A percentile compares a stretch with the other conserved stretches of the same genome.
These are phyloP conservation scores for Orthosia gracilis DNA, from an alignment of 2,888 invertebrate species.

Conservation along the genomic window DNA sequence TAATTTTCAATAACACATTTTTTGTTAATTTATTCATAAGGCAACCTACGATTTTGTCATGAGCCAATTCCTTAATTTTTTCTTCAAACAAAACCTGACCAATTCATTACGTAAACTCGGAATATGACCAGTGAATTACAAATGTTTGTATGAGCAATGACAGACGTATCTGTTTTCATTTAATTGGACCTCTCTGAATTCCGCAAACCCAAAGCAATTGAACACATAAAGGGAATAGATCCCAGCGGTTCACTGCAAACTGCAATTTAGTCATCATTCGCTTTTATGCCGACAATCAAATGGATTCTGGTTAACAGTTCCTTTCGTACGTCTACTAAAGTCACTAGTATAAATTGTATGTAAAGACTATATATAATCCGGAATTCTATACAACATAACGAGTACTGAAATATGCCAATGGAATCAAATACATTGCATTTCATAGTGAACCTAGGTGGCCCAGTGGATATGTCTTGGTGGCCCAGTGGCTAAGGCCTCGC, in stretches of 20 bases:
- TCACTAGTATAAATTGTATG: not conserved
- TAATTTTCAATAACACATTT: too few species aligned
- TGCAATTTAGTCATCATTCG: conserved; percentile 9
- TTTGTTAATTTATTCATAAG: too few species aligned
- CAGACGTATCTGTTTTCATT: not conserved
- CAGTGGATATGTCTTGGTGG: too few species aligned
- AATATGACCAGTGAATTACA: not conserved
- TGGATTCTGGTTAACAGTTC: conserved; percentile 14
- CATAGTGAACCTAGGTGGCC: too few species aligned
- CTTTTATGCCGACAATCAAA: conserved; percentile 30
- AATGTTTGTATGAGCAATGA: not conserved
- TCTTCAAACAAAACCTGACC: too few species aligned
- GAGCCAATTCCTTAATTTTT: too few species aligned
- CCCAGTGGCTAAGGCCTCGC: too few species aligned
- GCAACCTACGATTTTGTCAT: too few species aligned
- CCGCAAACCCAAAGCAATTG: not conserved
- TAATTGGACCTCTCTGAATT: not conserved
- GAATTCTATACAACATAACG: not conserved
- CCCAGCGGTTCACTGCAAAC: conserved; percentile 6
- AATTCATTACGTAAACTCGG: too few species aligned
- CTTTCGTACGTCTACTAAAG: not conserved
- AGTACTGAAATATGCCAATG: too few species aligned
- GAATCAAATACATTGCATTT: too few species aligned
- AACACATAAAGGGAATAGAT: conserved; percentile 20
- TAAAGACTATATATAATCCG: not conserved